A percentile compares a stretch with the other conserved stretches of the same genome.
Evolutionary conservation across 2,888 invertebrate genomes (phyloP).

Genomic region (Pammene fasciana): DNA sequence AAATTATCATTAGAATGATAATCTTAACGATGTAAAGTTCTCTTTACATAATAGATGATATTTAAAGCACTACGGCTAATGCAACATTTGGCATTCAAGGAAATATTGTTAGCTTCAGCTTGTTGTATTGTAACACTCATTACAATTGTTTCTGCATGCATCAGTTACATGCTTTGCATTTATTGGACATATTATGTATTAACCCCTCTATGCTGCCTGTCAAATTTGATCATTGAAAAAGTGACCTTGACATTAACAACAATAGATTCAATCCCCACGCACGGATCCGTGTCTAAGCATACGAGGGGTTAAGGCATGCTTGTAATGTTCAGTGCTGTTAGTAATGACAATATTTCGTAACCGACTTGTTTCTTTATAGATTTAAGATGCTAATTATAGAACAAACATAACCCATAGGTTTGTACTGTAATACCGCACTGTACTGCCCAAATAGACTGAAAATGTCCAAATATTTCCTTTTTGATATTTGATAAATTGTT

Average conservation of each 20-base stretch:
- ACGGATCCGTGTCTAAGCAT: no score
- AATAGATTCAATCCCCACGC: no score
- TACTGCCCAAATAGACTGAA: conserved; percentile 81
- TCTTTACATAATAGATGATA: conserved; percentile 61
- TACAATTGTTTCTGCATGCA: conserved; percentile 10
- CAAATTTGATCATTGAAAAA: no score
- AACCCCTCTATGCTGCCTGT: no score
- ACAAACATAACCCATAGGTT: conserved; percentile 32
- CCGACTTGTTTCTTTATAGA: conserved; percentile 40
- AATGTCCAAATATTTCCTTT: conserved; percentile 78
- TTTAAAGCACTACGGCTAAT: conserved; percentile 50
- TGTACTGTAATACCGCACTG: conserved; percentile 44
- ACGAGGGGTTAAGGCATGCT: no score
- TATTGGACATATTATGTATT: conserved; percentile 26
- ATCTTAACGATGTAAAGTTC: conserved; percentile 63
- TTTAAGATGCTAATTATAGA: conserved; percentile 38
- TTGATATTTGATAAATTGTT: conserved; percentile 66
- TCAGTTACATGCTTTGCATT: conserved; percentile 1
- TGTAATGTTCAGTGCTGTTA: conserved; percentile 39
- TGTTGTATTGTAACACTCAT: conserved; percentile 25
- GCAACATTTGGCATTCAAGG: conserved; percentile 67
- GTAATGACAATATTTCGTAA: conserved; percentile 41
- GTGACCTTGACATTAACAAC: no score
- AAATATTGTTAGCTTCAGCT: conserved; percentile 50
- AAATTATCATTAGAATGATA: conserved; percentile 44